These are phyloP conservation scores for Triops cancriformis DNA, from an alignment of 1,140 invertebrate genomes.

Conservation along the genomic window DNA sequence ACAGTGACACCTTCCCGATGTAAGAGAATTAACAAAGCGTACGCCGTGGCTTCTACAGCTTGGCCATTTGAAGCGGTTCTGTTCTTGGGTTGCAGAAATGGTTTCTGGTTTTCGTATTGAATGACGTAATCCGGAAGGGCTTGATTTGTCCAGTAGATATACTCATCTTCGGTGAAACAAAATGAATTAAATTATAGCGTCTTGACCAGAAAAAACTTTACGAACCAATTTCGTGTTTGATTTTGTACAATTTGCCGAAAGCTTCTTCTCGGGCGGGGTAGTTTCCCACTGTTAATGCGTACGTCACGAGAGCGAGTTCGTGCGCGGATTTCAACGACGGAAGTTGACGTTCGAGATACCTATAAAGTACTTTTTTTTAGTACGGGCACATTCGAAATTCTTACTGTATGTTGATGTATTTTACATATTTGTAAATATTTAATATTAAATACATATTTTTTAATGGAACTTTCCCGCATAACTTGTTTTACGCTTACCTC, in stretches of 20 bases:
- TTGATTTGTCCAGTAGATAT: conserved; percentile 44
- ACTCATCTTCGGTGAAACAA: conserved; percentile 38
- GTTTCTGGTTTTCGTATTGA: conserved; percentile 44
- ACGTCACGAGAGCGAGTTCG: conserved; percentile 45
- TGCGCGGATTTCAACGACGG: conserved; percentile 42
- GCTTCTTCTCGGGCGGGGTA: conserved; percentile 41
- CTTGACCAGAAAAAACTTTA: neutral
- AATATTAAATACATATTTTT: no score
- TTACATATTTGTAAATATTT: no score
- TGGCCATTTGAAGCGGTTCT: conserved; percentile 41
- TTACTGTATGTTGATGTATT: no score
- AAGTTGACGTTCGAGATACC: conserved; percentile 43
- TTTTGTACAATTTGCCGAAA: conserved; percentile 36
- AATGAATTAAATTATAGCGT: neutral
- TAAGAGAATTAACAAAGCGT: conserved; percentile 49
- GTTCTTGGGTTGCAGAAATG: conserved; percentile 42
- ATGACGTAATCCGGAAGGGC: conserved; percentile 37
- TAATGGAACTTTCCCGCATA: no score
- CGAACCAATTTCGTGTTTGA: conserved; percentile 37
- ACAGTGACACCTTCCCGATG: conserved; percentile 41
- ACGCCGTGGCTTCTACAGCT: conserved; percentile 50
- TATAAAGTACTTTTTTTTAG: conserved; percentile 29
- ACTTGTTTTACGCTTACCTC: conserved; percentile 32
- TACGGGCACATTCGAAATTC: no score
- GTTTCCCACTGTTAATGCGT: conserved; percentile 42